Base-by-base conservation (phyloP, 1,140 invertebrate genomes). In the Drosophila ohnishii region DNA sequence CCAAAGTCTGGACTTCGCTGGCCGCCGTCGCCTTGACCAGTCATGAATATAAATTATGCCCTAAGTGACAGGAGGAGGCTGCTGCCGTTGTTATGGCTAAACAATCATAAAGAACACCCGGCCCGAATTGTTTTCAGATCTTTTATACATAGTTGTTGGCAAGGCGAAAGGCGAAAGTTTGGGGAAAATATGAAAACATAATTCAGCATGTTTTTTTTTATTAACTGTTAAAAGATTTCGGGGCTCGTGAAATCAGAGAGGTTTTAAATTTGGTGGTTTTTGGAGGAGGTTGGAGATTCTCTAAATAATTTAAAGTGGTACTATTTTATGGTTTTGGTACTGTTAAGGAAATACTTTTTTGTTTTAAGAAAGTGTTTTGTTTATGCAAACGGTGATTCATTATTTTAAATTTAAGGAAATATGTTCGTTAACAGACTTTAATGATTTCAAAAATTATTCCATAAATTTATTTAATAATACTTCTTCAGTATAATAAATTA, bases 21-120 rank as follows among this genome's bases (percentile, higher is more conserved):
- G 13, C 13, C 25, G 34, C 11, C 32, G 11, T 10, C 22, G 48
- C 64, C 50, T 53, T 70, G 67, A 69, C 63, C 67, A 57, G 48
- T 45, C 64, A 84, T 83, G 80, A 84, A 84, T 80, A 84, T 77
- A 84, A 73, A 84, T 79, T 80, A 76, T 73, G 34, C 47, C 50
- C 57, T 34, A 67, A 66, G 57, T 66, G 62, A 48, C 53, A 73
- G 30, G 57, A 67, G 50, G 69, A 39, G 57, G 53, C 37, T 44
- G 32, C 32, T 48, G 50, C 50, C 19, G 50, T 35, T 53, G 42
- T 60, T 65, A 45, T 47, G 59, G 48, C 57, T 63, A 75, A 67
- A 45, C 51, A 64, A 63, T 58, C 44, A 73, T 61, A 56, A 75
- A 72, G 44, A 50, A 50, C 58, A 70, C 42, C 34, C 66, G 64